Percentiles rank a stretch among this genome's conserved stretches.
Conservation (phyloP, 1,140 invertebrate genomes). For the Cephus cinctus region DNA sequence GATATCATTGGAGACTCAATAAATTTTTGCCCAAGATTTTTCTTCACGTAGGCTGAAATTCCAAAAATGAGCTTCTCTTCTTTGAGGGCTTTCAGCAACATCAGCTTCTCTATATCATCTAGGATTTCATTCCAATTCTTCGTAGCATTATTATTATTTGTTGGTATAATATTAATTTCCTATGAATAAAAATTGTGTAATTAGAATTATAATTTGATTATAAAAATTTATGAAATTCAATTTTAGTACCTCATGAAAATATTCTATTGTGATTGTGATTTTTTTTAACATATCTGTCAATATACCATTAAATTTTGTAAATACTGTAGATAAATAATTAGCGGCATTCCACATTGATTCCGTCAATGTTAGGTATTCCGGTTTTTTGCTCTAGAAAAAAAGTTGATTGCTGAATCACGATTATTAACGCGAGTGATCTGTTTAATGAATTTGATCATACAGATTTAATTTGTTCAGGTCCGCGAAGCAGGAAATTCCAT, state of each 20-base stretch:
- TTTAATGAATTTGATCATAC: slow-evolving; percentile 26
- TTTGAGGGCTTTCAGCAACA: slow-evolving; percentile 75
- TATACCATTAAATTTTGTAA: slow-evolving; percentile 57
- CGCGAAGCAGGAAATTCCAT: slow-evolving; percentile 76
- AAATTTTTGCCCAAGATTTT: slow-evolving; percentile 74
- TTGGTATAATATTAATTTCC: slow-evolving; percentile 58
- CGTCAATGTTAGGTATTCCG: slow-evolving; percentile 55
- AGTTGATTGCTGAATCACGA: slow-evolving; percentile 1
- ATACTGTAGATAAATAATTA: slow-evolving; percentile 61
- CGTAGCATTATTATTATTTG: slow-evolving; percentile 45
- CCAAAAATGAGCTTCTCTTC: slow-evolving; percentile 82
- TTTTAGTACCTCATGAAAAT: slow-evolving; percentile 58
- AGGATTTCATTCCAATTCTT: slow-evolving; percentile 65
- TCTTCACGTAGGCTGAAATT: slow-evolving; percentile 75
- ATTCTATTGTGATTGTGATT: slow-evolving; percentile 62
- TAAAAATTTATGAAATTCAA: slow-evolving; percentile 15
- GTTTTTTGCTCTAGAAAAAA: slow-evolving; percentile 53
- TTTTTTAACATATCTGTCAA: slow-evolving; percentile 56
- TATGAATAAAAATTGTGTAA: slow-evolving; percentile 30
- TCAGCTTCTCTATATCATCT: slow-evolving; percentile 75
- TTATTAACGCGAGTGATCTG: not conserved
- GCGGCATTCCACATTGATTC: slow-evolving; percentile 65
- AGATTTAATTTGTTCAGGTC: slow-evolving; percentile 48
- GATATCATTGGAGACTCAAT: slow-evolving; percentile 71
- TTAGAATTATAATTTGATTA: slow-evolving; percentile 14